Evolutionary conservation across 1,140 invertebrate genomes (phyloP), one percentile per base, ranked within the genome.

Genomic region (Diploscapter pachys): DNA sequence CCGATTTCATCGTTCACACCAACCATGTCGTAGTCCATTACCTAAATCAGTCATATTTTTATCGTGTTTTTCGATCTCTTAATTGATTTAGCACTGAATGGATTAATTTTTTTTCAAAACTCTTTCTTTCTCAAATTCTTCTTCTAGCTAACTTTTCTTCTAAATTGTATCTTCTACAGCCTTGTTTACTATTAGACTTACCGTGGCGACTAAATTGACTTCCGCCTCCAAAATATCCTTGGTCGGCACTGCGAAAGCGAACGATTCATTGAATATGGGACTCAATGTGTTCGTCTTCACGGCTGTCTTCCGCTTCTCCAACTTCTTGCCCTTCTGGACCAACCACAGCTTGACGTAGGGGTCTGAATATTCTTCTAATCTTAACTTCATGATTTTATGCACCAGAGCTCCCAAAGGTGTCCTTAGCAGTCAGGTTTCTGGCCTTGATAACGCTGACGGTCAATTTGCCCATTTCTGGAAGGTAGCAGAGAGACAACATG

Each of bases 271-370:
- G 89, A 95, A 96, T 61, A 95, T 90, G 91, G 94, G 87, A 87
- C 94, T 93, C 71, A 95, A 88, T 3, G 92, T 95, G 85, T 93
- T 94, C 82, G 94, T 95, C 86, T 94, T 95, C 80, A 96, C 93
- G 52, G 92, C 91, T n/a, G 93, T 96, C 88, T 96, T 96, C 85
- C 93, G 91, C 85, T 96, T 96, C 86, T 96, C 94, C 76, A 96
- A 91, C 73, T 92, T 90, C 80, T 95, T 95, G 79, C 95, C 94
- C 8, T 93, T 93, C 84, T 95, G 94, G 80, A 95, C 93, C 3
- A 96, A 89, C 94, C 94, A 96, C 4, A 96, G 92, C 86, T 96
- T 96, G 0, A 95, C 93, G 85, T 96, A 96, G 0, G 94, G 93
- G 92, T 96, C 94, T 95, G 87, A 2, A 80, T 54, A 50, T 54